Base-by-base conservation (phyloP, 2,113 vertebrate genomes). In the Ctenodactylus gundi region DNA sequence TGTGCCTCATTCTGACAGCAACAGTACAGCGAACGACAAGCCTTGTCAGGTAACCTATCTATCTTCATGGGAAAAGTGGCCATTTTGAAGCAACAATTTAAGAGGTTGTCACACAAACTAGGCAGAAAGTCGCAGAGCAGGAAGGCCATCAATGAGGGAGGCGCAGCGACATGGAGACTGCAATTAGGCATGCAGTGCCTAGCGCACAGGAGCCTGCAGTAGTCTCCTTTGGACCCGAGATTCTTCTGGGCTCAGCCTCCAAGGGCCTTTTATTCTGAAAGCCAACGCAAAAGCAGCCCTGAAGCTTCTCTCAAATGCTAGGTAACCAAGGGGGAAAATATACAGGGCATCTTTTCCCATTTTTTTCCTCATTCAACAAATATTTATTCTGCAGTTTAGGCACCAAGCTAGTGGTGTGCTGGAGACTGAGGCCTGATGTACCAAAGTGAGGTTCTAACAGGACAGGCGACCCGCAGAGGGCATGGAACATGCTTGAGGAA, bases 11-110 rank as follows among this genome's bases (percentile, higher is more conserved):
- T 94, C 81, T 92, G 91, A 97, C 88, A 96, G 80, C 1, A 4
- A 36, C 80, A 36, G 75, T 15, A 41, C 1, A 1, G 29, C 36
- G 85, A 95, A 96, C 41, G 51, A 95, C 94, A 94, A 85, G 73
- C 49, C 53, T 27, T 44, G 90, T 83, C 93, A 96, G 88, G 90
- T 97, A 87, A 68, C 3, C 0, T 81, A 81, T 92, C 92, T 46
- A 62, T 78, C 57, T 82, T 46, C 95, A 81, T 2, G 7, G 2
- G 0, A 62, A 93, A 90, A 6, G 58, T 64, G 1, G 95, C 65
- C 25, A 93, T 83, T 44, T 65, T 89, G 65, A 88, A 93, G 88
- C 75, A 62, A 81, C 73, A 78, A 70, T 96, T 95, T 91, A 89
- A 85, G 90, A 29, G 85, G 41, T 6, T 73, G 62, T 67, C 91